These are phyloP conservation scores for Elanus axillaris DNA, from an alignment of 2,113 vertebrate species.

Conservation along the genomic window DNA sequence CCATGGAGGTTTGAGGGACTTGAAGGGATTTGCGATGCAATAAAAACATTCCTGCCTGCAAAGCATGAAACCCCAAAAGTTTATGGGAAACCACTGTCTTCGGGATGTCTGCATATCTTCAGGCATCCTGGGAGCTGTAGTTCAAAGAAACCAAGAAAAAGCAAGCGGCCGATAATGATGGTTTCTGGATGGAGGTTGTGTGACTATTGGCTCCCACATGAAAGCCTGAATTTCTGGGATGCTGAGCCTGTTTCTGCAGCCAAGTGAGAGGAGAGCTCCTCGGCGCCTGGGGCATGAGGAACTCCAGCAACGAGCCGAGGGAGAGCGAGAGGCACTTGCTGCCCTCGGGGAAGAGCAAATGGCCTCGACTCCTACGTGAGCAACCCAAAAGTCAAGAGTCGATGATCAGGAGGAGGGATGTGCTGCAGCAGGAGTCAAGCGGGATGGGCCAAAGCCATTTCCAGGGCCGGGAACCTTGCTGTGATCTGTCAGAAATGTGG, in stretches of 20 bases:
- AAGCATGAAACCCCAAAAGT: slow-evolving; percentile 68
- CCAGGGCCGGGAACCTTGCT: not conserved
- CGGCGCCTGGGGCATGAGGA: not conserved
- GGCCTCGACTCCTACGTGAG: fast-evolving
- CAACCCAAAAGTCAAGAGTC: fast-evolving
- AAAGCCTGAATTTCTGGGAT: slow-evolving; percentile 56
- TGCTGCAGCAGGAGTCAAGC: not conserved
- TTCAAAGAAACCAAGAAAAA: slow-evolving; percentile 57
- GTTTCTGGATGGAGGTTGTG: slow-evolving; percentile 58
- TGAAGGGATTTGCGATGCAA: slow-evolving; percentile 33
- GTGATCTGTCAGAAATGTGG: not conserved
- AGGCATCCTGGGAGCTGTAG: slow-evolving; percentile 70
- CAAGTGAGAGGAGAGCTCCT: slow-evolving; percentile 27
- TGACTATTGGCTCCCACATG: slow-evolving; percentile 56
- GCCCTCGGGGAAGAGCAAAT: not conserved
- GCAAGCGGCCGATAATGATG: slow-evolving; percentile 22
- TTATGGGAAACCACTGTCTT: slow-evolving; percentile 73
- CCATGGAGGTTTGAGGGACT: not conserved
- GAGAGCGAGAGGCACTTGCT: not conserved
- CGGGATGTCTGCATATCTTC: slow-evolving; percentile 68
- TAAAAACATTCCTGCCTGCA: slow-evolving; percentile 68
- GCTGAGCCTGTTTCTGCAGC: slow-evolving; percentile 38
- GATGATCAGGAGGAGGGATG: not conserved
- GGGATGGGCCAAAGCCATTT: not conserved
- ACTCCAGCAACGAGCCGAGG: not conserved